A percentile compares a stretch with the other conserved stretches of the same genome.
phyloP scores from a whole-genome alignment of 2,113 vertebrate species.

The Trichechus manatus region DNA sequence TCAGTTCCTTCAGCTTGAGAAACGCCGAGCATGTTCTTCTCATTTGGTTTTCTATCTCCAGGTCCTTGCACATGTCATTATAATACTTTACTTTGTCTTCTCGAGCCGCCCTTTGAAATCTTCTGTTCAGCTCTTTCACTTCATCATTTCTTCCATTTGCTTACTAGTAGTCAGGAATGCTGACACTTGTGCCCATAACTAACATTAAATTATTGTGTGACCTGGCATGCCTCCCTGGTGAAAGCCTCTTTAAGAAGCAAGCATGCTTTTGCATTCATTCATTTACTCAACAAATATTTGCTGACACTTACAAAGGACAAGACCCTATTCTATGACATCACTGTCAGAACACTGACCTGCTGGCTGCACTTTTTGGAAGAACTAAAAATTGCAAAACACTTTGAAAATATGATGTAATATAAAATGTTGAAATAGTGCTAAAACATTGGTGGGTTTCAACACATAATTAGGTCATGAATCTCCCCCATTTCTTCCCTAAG shows the following conservation, averaged over 20 bases:
- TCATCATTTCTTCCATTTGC: no score
- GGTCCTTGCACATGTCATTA: no score
- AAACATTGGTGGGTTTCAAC: neutral
- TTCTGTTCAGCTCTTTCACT: no score
- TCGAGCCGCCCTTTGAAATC: no score
- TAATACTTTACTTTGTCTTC: no score
- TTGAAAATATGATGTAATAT: neutral
- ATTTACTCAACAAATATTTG: neutral
- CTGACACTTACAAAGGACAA: neutral
- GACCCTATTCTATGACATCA: neutral
- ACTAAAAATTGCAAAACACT: neutral
- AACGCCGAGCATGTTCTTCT: no score
- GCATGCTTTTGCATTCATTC: neutral
- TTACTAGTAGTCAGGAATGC: neutral
- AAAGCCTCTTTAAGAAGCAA: neutral
- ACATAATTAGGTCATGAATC: neutral
- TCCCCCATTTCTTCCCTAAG: neutral
- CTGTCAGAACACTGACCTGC: neutral
- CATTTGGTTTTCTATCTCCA: no score
- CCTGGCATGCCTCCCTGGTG: neutral
- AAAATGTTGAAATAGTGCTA: neutral
- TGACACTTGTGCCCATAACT: neutral
- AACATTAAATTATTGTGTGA: neutral
- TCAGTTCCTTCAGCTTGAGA: no score
- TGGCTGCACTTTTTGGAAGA: neutral